These are phyloP conservation scores for Hypotaenidia philippensis DNA, from an alignment of 2,797 vertebrate species.

Conservation along the genomic window DNA sequence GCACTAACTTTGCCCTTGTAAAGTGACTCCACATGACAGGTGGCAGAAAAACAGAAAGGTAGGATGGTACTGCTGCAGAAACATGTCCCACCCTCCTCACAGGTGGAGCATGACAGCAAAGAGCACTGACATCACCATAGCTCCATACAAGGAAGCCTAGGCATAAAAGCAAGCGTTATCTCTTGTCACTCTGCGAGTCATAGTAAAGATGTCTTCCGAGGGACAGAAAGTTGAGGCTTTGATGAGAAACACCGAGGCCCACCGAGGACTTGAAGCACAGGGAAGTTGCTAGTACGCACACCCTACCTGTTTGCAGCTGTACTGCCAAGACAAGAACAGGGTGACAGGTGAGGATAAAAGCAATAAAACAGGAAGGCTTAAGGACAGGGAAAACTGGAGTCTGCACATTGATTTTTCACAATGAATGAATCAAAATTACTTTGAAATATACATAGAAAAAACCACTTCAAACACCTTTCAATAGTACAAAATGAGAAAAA, in stretches of 20 bases:
- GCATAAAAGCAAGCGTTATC: background rate
- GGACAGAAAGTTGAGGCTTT: background rate
- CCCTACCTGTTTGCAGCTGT: background rate
- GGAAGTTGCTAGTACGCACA: background rate
- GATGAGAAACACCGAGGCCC: background rate
- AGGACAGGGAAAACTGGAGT: background rate
- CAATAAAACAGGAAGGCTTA: slow-evolving; percentile 37
- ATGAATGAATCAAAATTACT: slow-evolving; percentile 37
- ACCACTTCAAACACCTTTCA: slow-evolving; percentile 18
- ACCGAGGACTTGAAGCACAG: slow-evolving; percentile 6
- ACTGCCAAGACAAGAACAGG: background rate
- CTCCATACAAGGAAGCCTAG: background rate
- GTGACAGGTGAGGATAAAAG: slow-evolving; percentile 10
- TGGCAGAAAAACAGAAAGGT: background rate
- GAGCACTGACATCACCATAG: background rate
- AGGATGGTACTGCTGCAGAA: background rate
- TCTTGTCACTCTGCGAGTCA: background rate
- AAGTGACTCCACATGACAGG: background rate
- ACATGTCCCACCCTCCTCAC: background rate
- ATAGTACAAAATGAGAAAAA: slow-evolving; percentile 25
- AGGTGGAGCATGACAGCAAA: background rate
- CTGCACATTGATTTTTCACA: background rate
- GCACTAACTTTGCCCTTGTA: rapidly evolving
- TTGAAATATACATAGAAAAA: slow-evolving; percentile 30
- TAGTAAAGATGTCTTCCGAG: background rate